A percentile compares a stretch with the other conserved stretches of the same genome.
Conservation (phyloP, 1,140 invertebrate genomes). For the Drosophila pseudoananassae region DNA sequence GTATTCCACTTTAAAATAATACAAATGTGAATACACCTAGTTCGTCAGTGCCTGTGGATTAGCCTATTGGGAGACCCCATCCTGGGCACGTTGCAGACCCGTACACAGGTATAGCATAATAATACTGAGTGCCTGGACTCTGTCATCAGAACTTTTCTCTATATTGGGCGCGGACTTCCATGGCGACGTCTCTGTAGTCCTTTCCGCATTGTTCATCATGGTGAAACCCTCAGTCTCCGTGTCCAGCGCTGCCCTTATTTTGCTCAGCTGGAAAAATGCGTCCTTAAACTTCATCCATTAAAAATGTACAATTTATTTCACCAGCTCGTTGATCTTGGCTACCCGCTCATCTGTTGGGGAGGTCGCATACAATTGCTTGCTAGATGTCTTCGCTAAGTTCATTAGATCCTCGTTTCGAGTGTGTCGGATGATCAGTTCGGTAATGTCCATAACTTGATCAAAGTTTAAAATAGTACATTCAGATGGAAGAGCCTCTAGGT, state of each 20-base stretch:
- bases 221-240: conserved; percentile 79
- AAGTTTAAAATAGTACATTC: conserved; percentile 57
- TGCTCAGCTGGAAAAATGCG: conserved; percentile 57
- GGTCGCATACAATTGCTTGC: conserved; percentile 88
- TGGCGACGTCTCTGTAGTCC: conserved; percentile 83
- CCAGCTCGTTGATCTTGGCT: conserved; percentile 88
- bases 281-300: not conserved
- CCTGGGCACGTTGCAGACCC: conserved; percentile 87
- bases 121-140: conserved; percentile 91
- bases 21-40: conserved; percentile 6
- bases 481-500: conserved; percentile 67
- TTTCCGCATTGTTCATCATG: conserved; percentile 84
- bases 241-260: conserved; percentile 75
- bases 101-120: conserved; percentile 93
- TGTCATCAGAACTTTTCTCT: conserved; percentile 88
- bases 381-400: conserved; percentile 90
- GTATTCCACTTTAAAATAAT: conserved; percentile 48
- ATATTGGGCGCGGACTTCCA: conserved; percentile 85
- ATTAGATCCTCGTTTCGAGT: conserved; percentile 87
- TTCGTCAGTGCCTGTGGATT: not conserved
- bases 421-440: conserved; percentile 70
- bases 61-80: conserved; percentile 59
- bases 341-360: conserved; percentile 86
- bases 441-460: conserved; percentile 71
- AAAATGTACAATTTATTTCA: conserved; percentile 68